phyloP scores from a whole-genome alignment of 2,113 vertebrate genomes.

The Alectura lathami region DNA sequence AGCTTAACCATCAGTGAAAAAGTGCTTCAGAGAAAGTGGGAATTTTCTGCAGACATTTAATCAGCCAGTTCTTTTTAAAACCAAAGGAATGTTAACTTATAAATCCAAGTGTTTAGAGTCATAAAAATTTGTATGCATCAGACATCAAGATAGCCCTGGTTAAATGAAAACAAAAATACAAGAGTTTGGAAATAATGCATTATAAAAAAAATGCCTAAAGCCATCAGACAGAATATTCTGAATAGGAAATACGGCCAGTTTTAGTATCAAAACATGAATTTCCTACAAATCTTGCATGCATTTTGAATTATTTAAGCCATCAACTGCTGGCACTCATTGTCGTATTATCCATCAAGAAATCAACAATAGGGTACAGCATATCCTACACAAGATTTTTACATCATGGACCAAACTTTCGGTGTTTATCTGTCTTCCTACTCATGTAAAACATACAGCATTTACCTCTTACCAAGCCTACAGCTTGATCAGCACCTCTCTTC shows the following conservation, averaged over 20 bases:
- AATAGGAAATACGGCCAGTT: not conserved
- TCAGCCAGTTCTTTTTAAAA: not conserved
- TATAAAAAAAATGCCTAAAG: not conserved
- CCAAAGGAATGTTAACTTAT: not conserved
- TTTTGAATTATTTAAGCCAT: not conserved
- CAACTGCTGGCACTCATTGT: not conserved
- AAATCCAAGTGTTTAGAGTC: not conserved
- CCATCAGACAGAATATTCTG: not conserved
- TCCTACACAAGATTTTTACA: not conserved
- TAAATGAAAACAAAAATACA: not conserved
- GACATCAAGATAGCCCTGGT: not conserved
- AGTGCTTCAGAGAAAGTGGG: not conserved
- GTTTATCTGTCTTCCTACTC: not conserved
- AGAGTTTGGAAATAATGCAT: not conserved
- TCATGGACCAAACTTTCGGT: not conserved
- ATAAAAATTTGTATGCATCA: not conserved
- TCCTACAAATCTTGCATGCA: not conserved
- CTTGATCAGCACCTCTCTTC: not conserved
- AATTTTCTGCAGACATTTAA: not conserved
- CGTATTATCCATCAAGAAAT: not conserved
- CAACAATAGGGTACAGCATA: not conserved
- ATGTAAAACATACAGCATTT: not conserved
- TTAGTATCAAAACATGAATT: not conserved
- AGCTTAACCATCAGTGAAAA: not conserved
- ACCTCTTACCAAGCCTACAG: not conserved